These are phyloP conservation scores for Melopsittacus undulatus DNA, from an alignment of 2,797 vertebrate genomes.

Conservation along the genomic window DNA sequence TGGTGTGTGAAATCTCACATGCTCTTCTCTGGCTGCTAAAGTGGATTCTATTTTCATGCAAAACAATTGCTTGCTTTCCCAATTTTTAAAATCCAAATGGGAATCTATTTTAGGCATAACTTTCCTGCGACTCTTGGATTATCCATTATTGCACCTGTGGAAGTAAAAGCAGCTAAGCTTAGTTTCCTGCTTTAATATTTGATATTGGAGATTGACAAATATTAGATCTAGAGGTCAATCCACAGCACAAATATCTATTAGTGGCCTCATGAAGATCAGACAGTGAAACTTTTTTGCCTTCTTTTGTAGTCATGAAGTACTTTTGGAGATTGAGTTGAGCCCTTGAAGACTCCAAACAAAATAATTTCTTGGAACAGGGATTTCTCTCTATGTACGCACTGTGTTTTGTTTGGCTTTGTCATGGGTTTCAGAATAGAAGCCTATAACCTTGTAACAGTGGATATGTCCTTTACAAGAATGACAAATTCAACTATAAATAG, in stretches of 20 bases:
- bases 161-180: background rate
- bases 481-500: constrained; percentile 66
- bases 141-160: background rate
- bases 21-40: background rate
- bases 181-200: background rate
- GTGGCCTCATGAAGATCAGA: background rate
- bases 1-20: constrained; percentile 16
- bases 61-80: background rate
- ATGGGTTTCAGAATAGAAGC: constrained; percentile 51
- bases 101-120: background rate
- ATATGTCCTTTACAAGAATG: constrained; percentile 59
- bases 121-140: background rate
- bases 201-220: background rate
- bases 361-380: constrained; percentile 61
- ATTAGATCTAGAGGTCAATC: background rate
- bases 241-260: background rate
- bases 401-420: constrained; percentile 67
- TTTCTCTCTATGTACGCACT: constrained; percentile 31
- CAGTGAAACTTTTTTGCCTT: background rate
- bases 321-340: background rate
- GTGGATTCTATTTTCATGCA: constrained; percentile 7
- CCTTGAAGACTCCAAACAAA: constrained; percentile 58
- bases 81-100: background rate
- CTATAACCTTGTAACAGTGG: constrained; percentile 32
- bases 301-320: constrained; percentile 2